Evolutionary conservation across 2,113 vertebrate species (phyloP).

Genomic region (Pandion haliaetus): DNA sequence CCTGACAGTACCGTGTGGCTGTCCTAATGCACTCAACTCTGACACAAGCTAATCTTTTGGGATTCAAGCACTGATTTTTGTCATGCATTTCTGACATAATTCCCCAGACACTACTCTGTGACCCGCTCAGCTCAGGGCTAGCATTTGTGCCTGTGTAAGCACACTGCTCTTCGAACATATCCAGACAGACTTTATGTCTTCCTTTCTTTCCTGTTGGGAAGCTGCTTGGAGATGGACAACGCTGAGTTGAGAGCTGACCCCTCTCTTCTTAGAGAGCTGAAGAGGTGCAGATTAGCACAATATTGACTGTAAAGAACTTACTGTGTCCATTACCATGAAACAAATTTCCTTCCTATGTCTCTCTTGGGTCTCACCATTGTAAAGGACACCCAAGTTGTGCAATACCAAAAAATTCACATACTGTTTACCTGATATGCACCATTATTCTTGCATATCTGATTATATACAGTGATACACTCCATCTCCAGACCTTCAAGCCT

Average conservation of each 20-base stretch:
- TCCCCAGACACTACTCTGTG: fast-evolving
- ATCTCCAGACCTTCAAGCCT: background rate
- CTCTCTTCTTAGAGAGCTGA: background rate
- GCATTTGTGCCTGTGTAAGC: background rate
- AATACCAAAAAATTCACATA: background rate
- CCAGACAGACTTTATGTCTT: background rate
- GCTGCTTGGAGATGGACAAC: background rate
- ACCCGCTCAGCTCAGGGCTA: background rate
- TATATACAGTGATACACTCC: background rate
- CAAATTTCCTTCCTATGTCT: background rate
- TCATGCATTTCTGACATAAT: background rate
- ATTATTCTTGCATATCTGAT: background rate
- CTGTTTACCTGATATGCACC: background rate
- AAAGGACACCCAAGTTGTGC: background rate
- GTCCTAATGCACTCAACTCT: background rate
- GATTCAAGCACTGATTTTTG: background rate
- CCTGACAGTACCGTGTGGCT: fast-evolving
- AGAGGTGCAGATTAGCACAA: background rate
- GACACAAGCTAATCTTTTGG: background rate
- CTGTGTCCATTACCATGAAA: background rate
- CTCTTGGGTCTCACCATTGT: background rate
- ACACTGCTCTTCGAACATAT: background rate
- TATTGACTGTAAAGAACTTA: background rate
- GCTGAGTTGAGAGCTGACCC: background rate
- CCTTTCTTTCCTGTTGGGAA: background rate